Evolutionary conservation across 2,113 vertebrate species (phyloP), one percentile per base, ranked within the genome.

Genomic region (Leptocoma aspasia): DNA sequence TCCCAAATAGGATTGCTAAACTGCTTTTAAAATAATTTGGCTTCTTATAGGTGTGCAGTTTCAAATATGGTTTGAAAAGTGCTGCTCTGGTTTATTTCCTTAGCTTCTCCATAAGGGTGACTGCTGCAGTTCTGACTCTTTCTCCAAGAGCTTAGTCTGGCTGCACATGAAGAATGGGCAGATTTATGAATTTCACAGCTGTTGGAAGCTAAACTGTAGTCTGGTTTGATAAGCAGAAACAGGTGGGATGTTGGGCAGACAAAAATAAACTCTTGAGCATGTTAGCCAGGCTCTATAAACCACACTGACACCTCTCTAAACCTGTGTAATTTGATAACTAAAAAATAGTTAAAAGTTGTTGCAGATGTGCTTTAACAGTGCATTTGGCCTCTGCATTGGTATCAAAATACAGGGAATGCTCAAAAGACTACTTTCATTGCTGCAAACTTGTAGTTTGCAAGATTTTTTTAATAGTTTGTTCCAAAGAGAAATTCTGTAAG

Each of bases 161-260:
- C 81, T 85, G 11, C 80, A 79, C 37, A 30, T 80, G 93, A 95
- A 83, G 73, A 93, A 95, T 92, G 66, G 81, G 49, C 66, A 95
- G 86, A 92, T 89, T 96, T 95, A 94, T 97, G 92, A 71, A 84
- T 95, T 95, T 96, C 84, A 59, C 96, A 97, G 95, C 95, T 96
- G 93, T 94, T 97, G 79, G 69, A 79, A 94, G 65, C 85, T 93
- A 53, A 93, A 64, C 81, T 71, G 68, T 85, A 75, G 91, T 91
- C 89, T 96, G 64, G 81, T 49, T 91, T 94, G 96, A 97, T 96
- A 94, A 96, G 78, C 57, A 96, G 95, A 97, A 97, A 78, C 97
- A 97, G 97, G 97, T 97, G 96, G 94, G 81, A 64, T 86, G 30
- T 81, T 63, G 68, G 91, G 24, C 52, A 96, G 95, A 90, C 96